Conservation (phyloP, 2,888 invertebrate species). For the Agrotis puta region DNA sequence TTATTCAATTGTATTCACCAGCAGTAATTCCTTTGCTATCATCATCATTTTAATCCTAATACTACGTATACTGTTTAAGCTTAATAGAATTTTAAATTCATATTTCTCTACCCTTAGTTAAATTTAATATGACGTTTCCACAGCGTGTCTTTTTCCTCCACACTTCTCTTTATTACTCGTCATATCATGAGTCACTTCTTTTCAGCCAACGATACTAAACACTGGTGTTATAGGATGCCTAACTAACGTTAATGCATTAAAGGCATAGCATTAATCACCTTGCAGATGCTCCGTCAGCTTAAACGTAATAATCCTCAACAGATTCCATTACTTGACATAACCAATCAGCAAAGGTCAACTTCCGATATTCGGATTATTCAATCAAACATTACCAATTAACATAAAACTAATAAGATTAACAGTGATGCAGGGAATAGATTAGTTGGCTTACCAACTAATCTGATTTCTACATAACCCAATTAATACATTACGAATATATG, state of each 20-base stretch:
- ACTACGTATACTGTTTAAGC: no score
- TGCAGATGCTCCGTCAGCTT: conserved; percentile 7
- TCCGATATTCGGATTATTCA: conserved; percentile 38
- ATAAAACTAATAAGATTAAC: conserved; percentile 56
- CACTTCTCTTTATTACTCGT: no score
- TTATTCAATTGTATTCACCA: no score
- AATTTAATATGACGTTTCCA: no score
- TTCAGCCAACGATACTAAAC: no score
- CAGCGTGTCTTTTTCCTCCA: no score
- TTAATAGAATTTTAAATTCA: no score
- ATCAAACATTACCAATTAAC: conserved; percentile 55
- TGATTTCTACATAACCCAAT: no score
- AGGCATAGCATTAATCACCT: conserved; percentile 5
- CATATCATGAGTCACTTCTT: no score
- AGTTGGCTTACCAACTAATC: conserved; percentile 17
- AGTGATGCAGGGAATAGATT: conserved; percentile 51
- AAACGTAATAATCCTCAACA: conserved; percentile 25
- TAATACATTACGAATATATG: conserved; percentile 35
- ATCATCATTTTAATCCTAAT: no score
- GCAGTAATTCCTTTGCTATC: no score
- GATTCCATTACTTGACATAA: conserved; percentile 45
- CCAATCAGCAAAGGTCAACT: conserved; percentile 39
- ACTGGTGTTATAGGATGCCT: background rate
- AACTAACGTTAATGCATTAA: background rate
- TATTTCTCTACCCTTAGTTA: no score